A percentile compares a stretch with the other conserved stretches of the same genome.
phyloP scores from a whole-genome alignment of 2,113 vertebrate genomes.

The Cygnus buccinator region DNA sequence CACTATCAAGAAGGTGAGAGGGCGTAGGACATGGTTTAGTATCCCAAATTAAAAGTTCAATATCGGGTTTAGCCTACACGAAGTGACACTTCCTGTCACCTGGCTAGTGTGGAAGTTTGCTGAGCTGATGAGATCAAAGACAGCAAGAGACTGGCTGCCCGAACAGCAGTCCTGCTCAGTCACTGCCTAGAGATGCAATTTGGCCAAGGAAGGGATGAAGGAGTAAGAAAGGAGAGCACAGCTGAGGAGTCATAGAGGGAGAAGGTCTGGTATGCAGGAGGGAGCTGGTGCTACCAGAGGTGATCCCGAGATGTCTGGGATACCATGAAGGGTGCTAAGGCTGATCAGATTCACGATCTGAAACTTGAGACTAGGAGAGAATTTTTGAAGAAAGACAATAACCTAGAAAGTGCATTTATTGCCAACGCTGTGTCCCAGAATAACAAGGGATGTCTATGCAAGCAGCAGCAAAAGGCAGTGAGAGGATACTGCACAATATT shows the following conservation, averaged over 20 bases:
- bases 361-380: not conserved
- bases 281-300: not conserved
- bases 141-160: not conserved
- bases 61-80: fast-evolving
- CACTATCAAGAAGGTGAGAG: not conserved
- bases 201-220: not conserved
- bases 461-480: not conserved
- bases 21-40: not conserved
- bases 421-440: not conserved
- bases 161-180: not conserved
- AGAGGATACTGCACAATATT: not conserved
- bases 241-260: not conserved
- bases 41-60: not conserved
- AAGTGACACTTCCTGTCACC: not conserved
- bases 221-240: not conserved
- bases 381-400: not conserved
- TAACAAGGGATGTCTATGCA: fast-evolving
- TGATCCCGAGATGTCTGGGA: not conserved
- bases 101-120: not conserved
- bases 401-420: not conserved
- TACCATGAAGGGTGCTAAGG: not conserved
- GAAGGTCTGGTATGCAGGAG: fast-evolving
- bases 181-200: not conserved
- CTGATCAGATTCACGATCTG: not conserved
- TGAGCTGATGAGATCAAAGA: not conserved